Conservation (phyloP, 2,888 invertebrate species). For the Monopis laevigella region DNA sequence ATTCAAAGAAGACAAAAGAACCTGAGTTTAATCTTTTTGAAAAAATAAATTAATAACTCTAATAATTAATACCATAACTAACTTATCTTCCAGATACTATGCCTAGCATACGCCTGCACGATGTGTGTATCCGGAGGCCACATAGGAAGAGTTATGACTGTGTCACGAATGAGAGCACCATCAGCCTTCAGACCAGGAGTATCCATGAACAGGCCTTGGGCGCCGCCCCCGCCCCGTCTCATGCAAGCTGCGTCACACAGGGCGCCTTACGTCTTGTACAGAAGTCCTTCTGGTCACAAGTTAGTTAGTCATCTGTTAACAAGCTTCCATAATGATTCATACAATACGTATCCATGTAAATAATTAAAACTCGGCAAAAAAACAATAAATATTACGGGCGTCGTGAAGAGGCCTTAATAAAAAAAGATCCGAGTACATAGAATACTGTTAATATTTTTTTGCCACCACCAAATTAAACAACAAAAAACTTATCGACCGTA, state of each 20-base stretch:
- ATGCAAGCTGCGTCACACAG: constrained; percentile 39
- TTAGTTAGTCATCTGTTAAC: constrained; percentile 19
- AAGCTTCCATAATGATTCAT: neutral
- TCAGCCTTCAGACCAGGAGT: constrained; percentile 47
- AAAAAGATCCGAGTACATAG: too few relatives aligned
- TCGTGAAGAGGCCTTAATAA: too few relatives aligned
- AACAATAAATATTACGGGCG: too few relatives aligned
- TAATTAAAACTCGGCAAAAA: too few relatives aligned
- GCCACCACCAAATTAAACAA: too few relatives aligned
- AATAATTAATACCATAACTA: too few relatives aligned
- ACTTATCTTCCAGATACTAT: constrained; percentile 1
- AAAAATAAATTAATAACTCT: too few relatives aligned
- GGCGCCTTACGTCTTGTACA: constrained; percentile 43
- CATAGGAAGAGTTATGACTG: constrained; percentile 34
- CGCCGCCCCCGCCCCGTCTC: constrained; percentile 27
- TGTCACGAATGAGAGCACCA: constrained; percentile 35
- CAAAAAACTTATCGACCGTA: too few relatives aligned
- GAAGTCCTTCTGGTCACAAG: constrained; percentile 38
- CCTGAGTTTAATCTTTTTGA: too few relatives aligned
- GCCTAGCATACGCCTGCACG: neutral
- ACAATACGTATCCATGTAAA: too few relatives aligned
- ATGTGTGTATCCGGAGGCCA: neutral
- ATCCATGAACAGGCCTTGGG: constrained; percentile 37
- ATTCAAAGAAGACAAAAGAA: too few relatives aligned
- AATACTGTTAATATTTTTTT: too few relatives aligned